Evolutionary conservation across 2,113 vertebrate genomes (phyloP).

Genomic region (Egretta garzetta): DNA sequence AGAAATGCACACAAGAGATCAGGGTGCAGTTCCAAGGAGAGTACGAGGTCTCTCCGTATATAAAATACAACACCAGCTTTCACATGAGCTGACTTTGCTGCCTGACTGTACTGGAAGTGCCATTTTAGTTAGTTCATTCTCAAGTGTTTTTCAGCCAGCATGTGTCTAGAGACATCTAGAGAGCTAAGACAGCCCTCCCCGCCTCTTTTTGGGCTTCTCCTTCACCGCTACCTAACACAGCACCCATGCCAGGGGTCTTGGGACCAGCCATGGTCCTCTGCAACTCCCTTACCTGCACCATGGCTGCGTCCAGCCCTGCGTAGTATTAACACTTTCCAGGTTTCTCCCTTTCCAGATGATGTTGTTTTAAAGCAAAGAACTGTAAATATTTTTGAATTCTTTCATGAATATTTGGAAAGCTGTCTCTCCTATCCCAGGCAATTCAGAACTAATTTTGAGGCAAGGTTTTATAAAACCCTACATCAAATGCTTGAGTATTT

Average conservation of each 20-base stretch:
- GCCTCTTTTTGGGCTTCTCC: background rate
- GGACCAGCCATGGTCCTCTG: background rate
- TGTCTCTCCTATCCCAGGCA: constrained; percentile 50
- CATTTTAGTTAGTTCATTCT: background rate
- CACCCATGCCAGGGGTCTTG: background rate
- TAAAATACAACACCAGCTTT: rapidly evolving
- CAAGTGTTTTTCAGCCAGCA: background rate
- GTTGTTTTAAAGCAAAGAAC: constrained; percentile 59
- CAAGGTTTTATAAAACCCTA: constrained; percentile 62
- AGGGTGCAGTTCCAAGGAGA: background rate
- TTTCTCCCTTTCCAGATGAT: constrained; percentile 49
- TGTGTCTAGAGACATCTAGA: background rate
- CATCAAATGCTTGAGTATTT: constrained; percentile 65
- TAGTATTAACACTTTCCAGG: constrained; percentile 60
- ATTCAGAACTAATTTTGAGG: constrained; percentile 66
- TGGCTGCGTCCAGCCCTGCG: background rate
- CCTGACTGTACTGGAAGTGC: background rate
- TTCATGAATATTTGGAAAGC: constrained; percentile 68
- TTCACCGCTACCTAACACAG: background rate
- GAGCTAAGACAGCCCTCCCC: background rate
- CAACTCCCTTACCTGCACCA: background rate
- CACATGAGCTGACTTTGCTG: background rate
- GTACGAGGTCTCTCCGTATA: background rate
- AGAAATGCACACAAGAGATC: background rate
- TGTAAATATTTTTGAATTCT: constrained; percentile 68